phyloP scores from a whole-genome alignment of 2,797 vertebrate genomes.

The Parauchenoglanis ngamensis region DNA sequence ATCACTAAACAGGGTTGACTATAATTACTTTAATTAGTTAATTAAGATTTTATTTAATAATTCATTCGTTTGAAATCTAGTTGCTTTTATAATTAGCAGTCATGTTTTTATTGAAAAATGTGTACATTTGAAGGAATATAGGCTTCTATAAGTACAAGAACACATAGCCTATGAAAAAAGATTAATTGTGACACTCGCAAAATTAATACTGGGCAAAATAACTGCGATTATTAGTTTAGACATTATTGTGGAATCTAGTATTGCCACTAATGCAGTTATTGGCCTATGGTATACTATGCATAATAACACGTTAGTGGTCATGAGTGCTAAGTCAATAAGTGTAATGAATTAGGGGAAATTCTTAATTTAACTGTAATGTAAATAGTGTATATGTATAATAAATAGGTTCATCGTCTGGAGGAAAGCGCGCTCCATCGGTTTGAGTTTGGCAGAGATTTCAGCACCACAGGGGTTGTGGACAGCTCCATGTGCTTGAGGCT shows the following conservation, averaged over 20 bases:
- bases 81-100: background rate
- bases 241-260: background rate
- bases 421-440: background rate
- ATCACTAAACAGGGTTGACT: background rate
- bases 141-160: background rate
- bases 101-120: background rate
- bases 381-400: background rate
- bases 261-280: background rate
- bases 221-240: background rate
- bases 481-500: conserved; percentile 31
- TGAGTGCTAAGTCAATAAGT: background rate
- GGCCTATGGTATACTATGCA: background rate
- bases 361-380: background rate
- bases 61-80: background rate
- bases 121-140: background rate
- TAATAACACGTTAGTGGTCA: too few relatives aligned
- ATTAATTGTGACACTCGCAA: background rate
- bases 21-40: background rate
- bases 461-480: conserved; percentile 37
- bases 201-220: background rate
- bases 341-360: background rate
- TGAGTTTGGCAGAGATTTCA: conserved; percentile 34
- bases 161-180: too few relatives aligned
- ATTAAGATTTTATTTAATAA: background rate
- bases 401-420: background rate